These are phyloP conservation scores for Geophilus truncorum DNA, from an alignment of 2,888 invertebrate genomes.

Conservation along the genomic window DNA sequence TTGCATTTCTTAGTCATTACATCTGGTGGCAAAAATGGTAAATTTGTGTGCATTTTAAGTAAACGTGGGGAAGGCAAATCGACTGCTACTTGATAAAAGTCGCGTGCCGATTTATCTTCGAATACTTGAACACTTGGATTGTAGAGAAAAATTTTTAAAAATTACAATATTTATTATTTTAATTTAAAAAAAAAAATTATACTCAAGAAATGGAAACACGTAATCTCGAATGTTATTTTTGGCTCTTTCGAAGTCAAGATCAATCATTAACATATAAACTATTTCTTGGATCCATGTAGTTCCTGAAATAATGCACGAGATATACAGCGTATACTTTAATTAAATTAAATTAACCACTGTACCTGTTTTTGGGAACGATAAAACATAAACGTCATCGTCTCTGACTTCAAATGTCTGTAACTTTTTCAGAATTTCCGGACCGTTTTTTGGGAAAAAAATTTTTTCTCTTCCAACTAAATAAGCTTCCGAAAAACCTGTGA, in stretches of 20 bases:
- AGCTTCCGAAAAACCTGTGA: background rate
- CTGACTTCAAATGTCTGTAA: background rate
- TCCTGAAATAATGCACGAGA: slow-evolving; percentile 48
- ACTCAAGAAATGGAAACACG: background rate
- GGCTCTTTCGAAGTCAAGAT: slow-evolving; percentile 69
- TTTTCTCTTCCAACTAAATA: background rate
- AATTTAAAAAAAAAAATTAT: background rate
- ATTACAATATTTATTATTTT: background rate
- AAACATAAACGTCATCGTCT: background rate
- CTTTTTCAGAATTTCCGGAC: background rate
- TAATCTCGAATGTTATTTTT: slow-evolving; percentile 47
- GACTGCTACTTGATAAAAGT: background rate
- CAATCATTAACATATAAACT: slow-evolving; percentile 70
- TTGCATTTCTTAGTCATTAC: background rate
- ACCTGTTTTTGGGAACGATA: background rate
- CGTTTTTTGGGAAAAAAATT: background rate
- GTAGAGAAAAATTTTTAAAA: background rate
- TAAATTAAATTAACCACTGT: background rate
- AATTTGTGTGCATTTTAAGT: background rate
- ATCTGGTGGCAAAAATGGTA: background rate
- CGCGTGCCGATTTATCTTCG: background rate
- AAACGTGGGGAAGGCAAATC: background rate
- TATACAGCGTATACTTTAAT: slow-evolving; percentile 38
- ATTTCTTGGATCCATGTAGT: slow-evolving; percentile 94
- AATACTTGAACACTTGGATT: background rate